Evolutionary conservation across 2,888 invertebrate species (phyloP), one percentile per base, ranked within the genome.

Genomic region (Gari tellinella): DNA sequence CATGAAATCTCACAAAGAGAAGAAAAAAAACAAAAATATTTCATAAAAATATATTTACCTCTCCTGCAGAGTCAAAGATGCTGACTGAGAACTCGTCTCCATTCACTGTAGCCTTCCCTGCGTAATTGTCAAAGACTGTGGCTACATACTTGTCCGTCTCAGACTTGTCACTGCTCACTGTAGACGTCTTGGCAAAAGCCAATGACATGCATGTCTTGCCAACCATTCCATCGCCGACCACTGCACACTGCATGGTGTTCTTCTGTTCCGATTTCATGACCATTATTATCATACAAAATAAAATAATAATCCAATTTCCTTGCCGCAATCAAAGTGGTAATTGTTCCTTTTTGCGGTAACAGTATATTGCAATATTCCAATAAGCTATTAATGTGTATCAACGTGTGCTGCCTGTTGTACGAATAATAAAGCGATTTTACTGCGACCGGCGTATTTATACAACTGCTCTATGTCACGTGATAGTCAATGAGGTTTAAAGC

Each of bases 21-120:
- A n/a, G n/a, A n/a, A 14, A 14, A 40, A 14, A 14, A 40, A 17
- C 43, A 19, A 43, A 43, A n/a, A 43, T 14, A 43, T 19, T n/a
- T n/a, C n/a, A n/a, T n/a, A n/a, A 49, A 49, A 49, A 4, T 23
- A 3, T 26, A 63, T 21, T 69, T 63, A 78, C 78, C 72, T 78
- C 73, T 74, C 88, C 88, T 15, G 88, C 86, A n/a, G 84, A 84
- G 61, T 88, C 88, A 51, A 85, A 86, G 26, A 88, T 85, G 53
- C 84, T 83, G 70, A 88, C 80, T 2, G 82, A 77, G 64, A 86
- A 88, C 45, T 85, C 85, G 48, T 86, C 85, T 5, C 86, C 86
- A 19, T 82, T 83, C 0, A 86, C 82, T 37, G 49, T 56, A 2
- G 53, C 69, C 60, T 74, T 72, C 55, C 86, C 84, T 38, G 81